Evolutionary conservation across 2,113 vertebrate genomes (phyloP).

Genomic region (Phylloscopus whistleri): DNA sequence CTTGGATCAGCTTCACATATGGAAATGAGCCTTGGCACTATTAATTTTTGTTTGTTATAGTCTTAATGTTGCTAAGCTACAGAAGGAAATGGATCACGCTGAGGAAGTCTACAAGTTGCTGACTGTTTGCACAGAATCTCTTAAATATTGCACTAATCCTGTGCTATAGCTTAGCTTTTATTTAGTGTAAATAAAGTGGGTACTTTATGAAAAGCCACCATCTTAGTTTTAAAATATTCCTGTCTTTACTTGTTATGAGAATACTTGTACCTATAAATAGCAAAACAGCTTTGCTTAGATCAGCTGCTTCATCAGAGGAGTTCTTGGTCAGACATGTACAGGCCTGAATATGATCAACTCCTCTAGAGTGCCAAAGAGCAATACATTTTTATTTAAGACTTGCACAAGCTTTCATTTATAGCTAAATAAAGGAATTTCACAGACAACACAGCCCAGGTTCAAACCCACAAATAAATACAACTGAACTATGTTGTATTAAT

Average conservation of each 20-base stretch:
- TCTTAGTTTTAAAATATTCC: conserved; percentile 35
- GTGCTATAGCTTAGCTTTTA: conserved; percentile 55
- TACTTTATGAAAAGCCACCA: conserved; percentile 46
- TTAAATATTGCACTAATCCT: conserved; percentile 65
- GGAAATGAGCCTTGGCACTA: conserved; percentile 54
- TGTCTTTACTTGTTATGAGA: conserved; percentile 55
- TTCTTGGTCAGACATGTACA: conserved; percentile 65
- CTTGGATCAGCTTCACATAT: conserved; percentile 13
- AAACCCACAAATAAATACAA: conserved; percentile 41
- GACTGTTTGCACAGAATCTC: conserved; percentile 68
- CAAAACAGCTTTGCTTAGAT: conserved; percentile 54
- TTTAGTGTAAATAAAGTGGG: conserved; percentile 70
- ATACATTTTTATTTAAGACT: conserved; percentile 43
- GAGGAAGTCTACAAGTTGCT: conserved; percentile 63
- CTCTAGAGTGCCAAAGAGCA: conserved; percentile 49
- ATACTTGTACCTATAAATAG: conserved; percentile 62
- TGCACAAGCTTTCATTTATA: conserved; percentile 58
- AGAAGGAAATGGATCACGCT: conserved; percentile 2
- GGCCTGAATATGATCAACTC: conserved; percentile 51
- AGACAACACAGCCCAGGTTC: conserved; percentile 9
- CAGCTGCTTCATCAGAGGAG: conserved; percentile 46
- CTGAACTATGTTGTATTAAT: conserved; percentile 10
- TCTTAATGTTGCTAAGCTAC: conserved; percentile 69
- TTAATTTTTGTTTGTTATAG: conserved; percentile 66
- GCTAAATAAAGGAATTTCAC: conserved; percentile 43